Evolutionary conservation across 2,113 vertebrate genomes (phyloP).

Genomic region (Coreoperca whiteheadi): DNA sequence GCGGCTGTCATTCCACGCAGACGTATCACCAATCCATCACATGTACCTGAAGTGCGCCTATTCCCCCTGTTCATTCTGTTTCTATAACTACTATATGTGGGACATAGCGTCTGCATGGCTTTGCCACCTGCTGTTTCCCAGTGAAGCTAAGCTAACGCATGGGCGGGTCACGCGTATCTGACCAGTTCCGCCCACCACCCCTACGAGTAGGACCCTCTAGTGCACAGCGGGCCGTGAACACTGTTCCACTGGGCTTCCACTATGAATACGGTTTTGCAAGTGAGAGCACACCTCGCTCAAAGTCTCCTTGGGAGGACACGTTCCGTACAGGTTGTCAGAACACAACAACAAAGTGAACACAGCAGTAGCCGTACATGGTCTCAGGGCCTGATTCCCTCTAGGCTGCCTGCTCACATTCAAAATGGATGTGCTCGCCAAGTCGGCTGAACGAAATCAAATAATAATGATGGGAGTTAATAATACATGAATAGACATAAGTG

Average conservation of each 20-base stretch:
- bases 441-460: conserved; percentile 66
- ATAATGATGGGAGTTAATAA: conserved; percentile 68
- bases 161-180: too few species aligned
- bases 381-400: background rate
- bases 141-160: too few species aligned
- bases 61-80: too few species aligned
- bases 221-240: background rate
- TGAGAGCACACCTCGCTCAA: background rate
- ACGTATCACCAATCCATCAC: too few species aligned
- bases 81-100: too few species aligned
- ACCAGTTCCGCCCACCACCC: background rate
- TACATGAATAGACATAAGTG: conserved; percentile 54
- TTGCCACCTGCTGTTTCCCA: too few species aligned
- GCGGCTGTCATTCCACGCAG: background rate
- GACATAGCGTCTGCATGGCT: too few species aligned
- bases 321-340: background rate
- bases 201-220: background rate
- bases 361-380: conserved; percentile 7
- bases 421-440: conserved; percentile 55
- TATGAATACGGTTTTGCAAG: background rate
- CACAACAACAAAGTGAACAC: conserved; percentile 23
- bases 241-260: background rate
- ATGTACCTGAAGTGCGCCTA: too few species aligned
- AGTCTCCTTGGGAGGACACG: background rate
- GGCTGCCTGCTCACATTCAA: conserved; percentile 38